Conservation (phyloP, 2,888 invertebrate species). For the Plebejus anna region DNA sequence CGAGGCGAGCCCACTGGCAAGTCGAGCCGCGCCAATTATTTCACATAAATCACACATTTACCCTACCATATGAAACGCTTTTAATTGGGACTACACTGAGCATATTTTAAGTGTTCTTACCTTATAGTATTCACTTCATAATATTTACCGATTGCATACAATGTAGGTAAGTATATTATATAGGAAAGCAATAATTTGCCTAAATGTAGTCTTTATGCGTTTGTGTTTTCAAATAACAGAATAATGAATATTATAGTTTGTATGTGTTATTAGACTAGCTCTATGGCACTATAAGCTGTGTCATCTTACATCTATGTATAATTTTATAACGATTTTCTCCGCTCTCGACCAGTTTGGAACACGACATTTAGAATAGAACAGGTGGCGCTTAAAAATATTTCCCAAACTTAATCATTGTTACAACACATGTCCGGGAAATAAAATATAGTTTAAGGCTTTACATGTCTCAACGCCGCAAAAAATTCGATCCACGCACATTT, state of each 20-base stretch:
- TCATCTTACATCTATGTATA: too few species aligned
- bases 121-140: background rate
- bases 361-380: background rate
- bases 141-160: background rate
- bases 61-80: constrained; percentile 27
- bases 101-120: background rate
- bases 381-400: constrained; percentile 3
- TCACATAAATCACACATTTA: constrained; percentile 32
- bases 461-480: background rate
- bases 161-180: background rate
- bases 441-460: background rate
- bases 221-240: background rate
- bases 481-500: background rate
- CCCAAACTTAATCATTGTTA: background rate
- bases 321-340: background rate
- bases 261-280: background rate
- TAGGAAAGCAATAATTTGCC: background rate
- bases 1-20: constrained; percentile 21
- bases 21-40: constrained; percentile 27
- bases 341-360: background rate
- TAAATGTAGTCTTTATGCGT: background rate
- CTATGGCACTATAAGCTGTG: background rate
- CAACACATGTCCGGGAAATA: background rate
- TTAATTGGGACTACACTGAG: constrained; percentile 26
- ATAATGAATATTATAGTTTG: too few species aligned